Base-by-base conservation (phyloP, 2,888 invertebrate genomes). In the Tachina grossa region DNA sequence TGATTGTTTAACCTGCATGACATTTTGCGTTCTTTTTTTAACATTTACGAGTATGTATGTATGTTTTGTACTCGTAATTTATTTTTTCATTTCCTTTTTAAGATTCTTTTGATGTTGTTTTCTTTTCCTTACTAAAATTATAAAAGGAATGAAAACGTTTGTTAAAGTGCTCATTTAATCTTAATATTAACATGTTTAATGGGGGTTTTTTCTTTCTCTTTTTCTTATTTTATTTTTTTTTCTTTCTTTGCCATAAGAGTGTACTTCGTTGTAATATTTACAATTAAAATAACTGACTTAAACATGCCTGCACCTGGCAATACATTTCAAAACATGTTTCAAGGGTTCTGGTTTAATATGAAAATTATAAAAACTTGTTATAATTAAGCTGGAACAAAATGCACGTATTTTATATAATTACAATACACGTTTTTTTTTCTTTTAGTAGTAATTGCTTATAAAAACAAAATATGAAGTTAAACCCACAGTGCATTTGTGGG, bases 371-470 rank as follows among this genome's bases (percentile, higher is more conserved):
- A 61, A 39, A 81, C n/a, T 80, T 47, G 49, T 51, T 74, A 59
- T 81, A 81, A 81, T 81, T 81, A 81, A 81, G 68, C 45, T 43
- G 39, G 9, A 61, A 9, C 68, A 53, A 81, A 81, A 53, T 47
- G 39, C 19, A 65, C 39, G n/a, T 65, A 41, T 45, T 63, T 59
- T 45, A 9, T n/a, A 11, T 51, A 19, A 41, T 69, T 31, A 31
- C 6, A 31, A 5, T 55, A 55, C 16, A 51, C 1, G 16, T 45
- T 47, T 13, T 14, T 8, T 6, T 51, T 31, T 49, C 22, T 47
- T 57, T 57, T 41, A 49, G 41, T 57, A 57, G 49, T 68, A 59
- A 59, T 43, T 77, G 59, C 19, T 77, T 13, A 41, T n/a, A 41
- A 59, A 68, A n/a, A 53, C 1, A 31, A 55, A 66, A 57, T 19